Evolutionary conservation across 1,140 invertebrate species (phyloP), one percentile per base, ranked within the genome.

Genomic region (Zelostemma sp.): DNA sequence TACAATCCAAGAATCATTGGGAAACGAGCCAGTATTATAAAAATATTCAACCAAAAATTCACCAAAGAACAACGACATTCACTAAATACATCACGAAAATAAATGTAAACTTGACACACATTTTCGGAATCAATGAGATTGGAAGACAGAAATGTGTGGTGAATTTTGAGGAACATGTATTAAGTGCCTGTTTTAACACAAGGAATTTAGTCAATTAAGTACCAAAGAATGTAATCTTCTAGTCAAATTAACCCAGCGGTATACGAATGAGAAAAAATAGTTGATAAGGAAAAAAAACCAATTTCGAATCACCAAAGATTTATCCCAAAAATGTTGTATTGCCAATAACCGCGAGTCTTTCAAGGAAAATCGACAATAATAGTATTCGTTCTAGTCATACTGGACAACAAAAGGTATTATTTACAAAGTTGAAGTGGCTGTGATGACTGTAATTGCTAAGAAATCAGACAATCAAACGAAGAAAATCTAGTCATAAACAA

Each of bases 21-120:
- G 77, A 69, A 73, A 69, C 28, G 74, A 78, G 77, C 73, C 77
- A 79, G 77, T 79, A 65, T 73, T 54, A 63, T 43, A 66, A 35
- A 43, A 53, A 59, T 46, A 60, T 61, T 41, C 3, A 35, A 25
- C 0, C 28, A 63, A 49, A 72, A 61, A 64, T 72, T 40, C 3
- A 41, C 33, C n/a, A 47, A 46, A 17, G 17, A 54, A 5, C 8
- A 11, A 53, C 15, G 31, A n/a, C n/a, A n/a, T n/a, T n/a, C n/a
- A n/a, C n/a, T n/a, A 59, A 3, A 12, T 17, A 16, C 46, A 35
- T 47, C 31, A 2, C 21, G 21, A 25, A 25, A 21, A 18, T 35
- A 14, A 33, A 56, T 57, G 1, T 25, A 19, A 21, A 35, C 33
- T 11, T 14, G 21, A 2, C 11, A 15, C 8, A 25, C 21, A 25